phyloP scores from a whole-genome alignment of 2,113 vertebrate genomes.

The Canis aureus region DNA sequence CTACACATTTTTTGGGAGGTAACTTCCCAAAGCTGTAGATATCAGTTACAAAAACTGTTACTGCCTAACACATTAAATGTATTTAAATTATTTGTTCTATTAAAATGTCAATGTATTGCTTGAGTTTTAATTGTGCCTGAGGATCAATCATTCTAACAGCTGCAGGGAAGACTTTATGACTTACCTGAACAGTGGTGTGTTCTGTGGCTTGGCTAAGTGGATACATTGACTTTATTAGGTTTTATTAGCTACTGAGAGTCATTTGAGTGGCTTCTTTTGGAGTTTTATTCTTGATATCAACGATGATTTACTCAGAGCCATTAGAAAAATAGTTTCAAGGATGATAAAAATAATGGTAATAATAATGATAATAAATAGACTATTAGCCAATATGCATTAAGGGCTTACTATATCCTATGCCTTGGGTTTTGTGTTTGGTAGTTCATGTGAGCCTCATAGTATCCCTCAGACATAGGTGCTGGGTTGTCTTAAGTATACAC shows the following conservation, averaged over 20 bases:
- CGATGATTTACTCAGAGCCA: slow-evolving; percentile 25
- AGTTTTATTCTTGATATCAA: background rate
- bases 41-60: slow-evolving; percentile 37
- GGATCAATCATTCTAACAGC: slow-evolving; percentile 58
- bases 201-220: background rate
- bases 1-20: background rate
- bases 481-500: background rate
- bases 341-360: slow-evolving; percentile 31
- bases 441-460: background rate
- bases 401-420: background rate
- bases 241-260: background rate
- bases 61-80: slow-evolving; percentile 23
- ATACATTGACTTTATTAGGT: background rate
- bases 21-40: slow-evolving; percentile 41
- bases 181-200: slow-evolving; percentile 49
- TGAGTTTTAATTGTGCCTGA: slow-evolving; percentile 60
- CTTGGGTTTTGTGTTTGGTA: fast-evolving
- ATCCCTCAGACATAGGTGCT: background rate
- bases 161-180: slow-evolving; percentile 57
- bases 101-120: slow-evolving; percentile 65
- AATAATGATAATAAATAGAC: background rate
- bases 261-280: slow-evolving; percentile 1
- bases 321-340: slow-evolving; percentile 28
- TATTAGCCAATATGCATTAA: background rate
- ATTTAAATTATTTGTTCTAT: slow-evolving; percentile 77